phyloP scores from a whole-genome alignment of 2,797 vertebrate species.

The Lateolabrax maculatus region DNA sequence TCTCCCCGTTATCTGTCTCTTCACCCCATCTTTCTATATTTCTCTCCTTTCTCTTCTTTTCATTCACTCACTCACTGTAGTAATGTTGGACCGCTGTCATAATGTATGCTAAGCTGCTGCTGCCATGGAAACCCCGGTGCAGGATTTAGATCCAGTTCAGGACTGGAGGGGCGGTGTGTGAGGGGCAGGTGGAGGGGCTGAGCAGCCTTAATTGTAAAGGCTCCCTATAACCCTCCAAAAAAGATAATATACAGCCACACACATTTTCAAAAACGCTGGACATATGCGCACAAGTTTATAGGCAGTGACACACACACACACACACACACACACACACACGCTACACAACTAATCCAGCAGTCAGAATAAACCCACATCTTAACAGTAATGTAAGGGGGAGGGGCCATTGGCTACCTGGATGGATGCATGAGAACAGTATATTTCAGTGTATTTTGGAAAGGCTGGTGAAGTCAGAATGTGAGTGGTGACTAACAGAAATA shows the following conservation, averaged over 20 bases:
- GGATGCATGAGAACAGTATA: background rate
- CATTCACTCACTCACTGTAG: conserved; percentile 61
- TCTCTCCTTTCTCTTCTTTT: conserved; percentile 27
- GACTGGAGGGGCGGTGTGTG: conserved; percentile 44
- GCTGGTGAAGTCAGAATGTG: conserved; percentile 13
- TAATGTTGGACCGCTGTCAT: conserved; percentile 80
- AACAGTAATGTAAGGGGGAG: background rate
- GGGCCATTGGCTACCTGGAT: conserved; percentile 27
- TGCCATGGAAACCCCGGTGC: conserved; percentile 85
- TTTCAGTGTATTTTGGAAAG: background rate
- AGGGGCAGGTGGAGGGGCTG: conserved; percentile 52
- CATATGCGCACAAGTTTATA: conserved; percentile 9
- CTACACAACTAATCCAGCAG: conserved; percentile 27
- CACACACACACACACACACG: conserved; percentile 22
- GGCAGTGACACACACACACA: background rate
- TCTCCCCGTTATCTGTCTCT: background rate
- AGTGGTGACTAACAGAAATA: conserved; percentile 61
- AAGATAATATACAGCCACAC: conserved; percentile 10
- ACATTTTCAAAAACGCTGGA: conserved; percentile 27
- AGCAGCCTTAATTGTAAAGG: conserved; percentile 69
- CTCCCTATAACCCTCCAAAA: conserved; percentile 17
- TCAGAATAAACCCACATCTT: conserved; percentile 23
- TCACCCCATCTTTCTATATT: background rate
- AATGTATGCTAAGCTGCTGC: conserved; percentile 88
- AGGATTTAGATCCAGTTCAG: conserved; percentile 83